Conservation (phyloP, 2,888 invertebrate genomes). For the Cheiracanthium punctorium region DNA sequence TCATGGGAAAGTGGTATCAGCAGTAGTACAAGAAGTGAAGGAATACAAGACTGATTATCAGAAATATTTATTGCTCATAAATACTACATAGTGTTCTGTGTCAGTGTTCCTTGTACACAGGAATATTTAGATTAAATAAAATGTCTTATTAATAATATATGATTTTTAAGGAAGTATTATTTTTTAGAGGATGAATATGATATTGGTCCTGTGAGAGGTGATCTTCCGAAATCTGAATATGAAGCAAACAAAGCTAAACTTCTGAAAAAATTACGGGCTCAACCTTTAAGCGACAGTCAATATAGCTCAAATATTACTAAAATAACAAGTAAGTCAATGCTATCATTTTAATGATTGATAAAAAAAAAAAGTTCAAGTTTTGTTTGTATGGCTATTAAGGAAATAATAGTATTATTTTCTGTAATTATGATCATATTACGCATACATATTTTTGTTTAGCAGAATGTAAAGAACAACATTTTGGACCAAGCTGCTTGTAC, state of each 20-base stretch:
- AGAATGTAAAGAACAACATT: conserved; percentile 26
- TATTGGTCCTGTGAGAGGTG: conserved; percentile 50
- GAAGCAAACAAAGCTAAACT: conserved; percentile 37
- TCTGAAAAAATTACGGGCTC: conserved; percentile 12
- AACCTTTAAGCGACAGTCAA: conserved; percentile 29
- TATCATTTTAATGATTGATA: not conserved
- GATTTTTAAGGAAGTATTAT: no score
- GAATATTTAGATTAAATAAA: no score
- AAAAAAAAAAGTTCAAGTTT: not conserved
- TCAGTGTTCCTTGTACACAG: no score
- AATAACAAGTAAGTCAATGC: not conserved
- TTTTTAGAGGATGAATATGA: conserved; percentile 50
- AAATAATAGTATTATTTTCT: no score
- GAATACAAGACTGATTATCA: no score
- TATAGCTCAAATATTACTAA: not conserved
- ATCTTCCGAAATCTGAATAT: conserved; percentile 52
- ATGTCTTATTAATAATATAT: no score
- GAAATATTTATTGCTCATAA: no score
- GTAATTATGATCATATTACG: no score
- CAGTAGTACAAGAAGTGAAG: no score
- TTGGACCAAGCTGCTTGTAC: conserved; percentile 46
- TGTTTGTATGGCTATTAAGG: not conserved
- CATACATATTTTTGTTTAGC: no score
- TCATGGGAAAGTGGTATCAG: no score
- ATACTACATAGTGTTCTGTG: no score